Percentiles rank a stretch among this genome's conserved stretches.
Conservation (phyloP, 2,888 invertebrate genomes). For the Sinelater perroti region DNA sequence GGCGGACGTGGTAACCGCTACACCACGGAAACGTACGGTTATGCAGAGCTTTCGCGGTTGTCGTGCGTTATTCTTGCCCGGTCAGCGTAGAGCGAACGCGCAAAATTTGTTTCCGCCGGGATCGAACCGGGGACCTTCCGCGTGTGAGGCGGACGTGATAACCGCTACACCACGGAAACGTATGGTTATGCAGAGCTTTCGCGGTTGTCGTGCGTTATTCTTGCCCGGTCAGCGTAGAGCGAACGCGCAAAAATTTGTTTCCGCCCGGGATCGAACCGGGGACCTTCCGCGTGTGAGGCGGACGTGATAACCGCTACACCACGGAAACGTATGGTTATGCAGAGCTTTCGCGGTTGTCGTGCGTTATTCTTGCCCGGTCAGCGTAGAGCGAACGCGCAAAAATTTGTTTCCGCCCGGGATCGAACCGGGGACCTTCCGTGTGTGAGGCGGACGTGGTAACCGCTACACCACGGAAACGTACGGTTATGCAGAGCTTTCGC, state of each 20-base stretch:
- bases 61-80: no score
- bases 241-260: no score
- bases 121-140: conserved; percentile 91
- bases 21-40: conserved; percentile 60
- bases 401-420: conserved; percentile 90
- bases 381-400: no score
- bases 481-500: no score
- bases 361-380: no score
- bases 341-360: no score
- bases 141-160: conserved; percentile 93
- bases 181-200: no score
- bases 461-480: conserved; percentile 72
- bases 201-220: no score
- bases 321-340: conserved; percentile 56
- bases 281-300: conserved; percentile 63
- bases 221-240: no score
- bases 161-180: conserved; percentile 91
- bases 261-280: conserved; percentile 63
- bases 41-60: no score
- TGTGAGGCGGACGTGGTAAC: conserved; percentile 92
- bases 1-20: conserved; percentile 92
- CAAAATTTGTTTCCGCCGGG: no score
- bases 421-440: conserved; percentile 91
- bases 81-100: no score
- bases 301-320: conserved; percentile 62